phyloP scores from a whole-genome alignment of 53 echinoderm and acorn worm genomes.

The Apostichopus leukothele region DNA sequence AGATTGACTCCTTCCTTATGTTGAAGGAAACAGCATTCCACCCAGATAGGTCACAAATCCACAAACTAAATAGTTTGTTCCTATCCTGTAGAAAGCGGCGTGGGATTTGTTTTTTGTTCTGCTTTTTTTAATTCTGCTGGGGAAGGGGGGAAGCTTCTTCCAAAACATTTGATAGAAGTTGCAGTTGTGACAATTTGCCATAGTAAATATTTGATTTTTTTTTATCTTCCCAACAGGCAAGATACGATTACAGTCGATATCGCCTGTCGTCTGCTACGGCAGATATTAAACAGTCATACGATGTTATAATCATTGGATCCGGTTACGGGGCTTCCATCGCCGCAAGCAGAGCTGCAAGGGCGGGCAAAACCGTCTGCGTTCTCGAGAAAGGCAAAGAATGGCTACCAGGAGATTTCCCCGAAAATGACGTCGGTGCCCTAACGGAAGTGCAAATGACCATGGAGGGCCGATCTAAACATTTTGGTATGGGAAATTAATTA shows the following conservation, averaged over 20 bases:
- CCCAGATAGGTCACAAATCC: no score
- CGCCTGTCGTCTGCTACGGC: constrained; percentile 38
- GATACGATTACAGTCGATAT: constrained; percentile 33
- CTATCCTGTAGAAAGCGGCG: no score
- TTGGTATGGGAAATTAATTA: not conserved
- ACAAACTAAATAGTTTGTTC: no score
- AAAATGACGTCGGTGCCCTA: constrained; percentile 49
- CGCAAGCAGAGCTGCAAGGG: constrained; percentile 46
- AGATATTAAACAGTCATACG: constrained; percentile 50
- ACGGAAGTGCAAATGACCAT: constrained; percentile 50
- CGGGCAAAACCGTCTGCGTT: constrained; percentile 55
- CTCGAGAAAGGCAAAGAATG: constrained; percentile 58
- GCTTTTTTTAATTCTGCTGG: no score
- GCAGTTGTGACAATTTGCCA: no score
- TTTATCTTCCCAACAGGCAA: not conserved
- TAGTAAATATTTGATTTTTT: no score
- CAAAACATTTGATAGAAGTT: no score
- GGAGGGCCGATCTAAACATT: constrained; percentile 6
- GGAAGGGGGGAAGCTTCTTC: no score
- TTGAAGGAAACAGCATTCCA: no score
- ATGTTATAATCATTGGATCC: constrained; percentile 57
- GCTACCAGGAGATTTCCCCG: constrained; percentile 60
- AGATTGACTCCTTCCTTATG: no score
- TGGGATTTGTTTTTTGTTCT: no score
- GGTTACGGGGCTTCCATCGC: constrained; percentile 58